These are phyloP conservation scores for Globicephala melas DNA, from an alignment of 2,113 vertebrate genomes.

Conservation along the genomic window DNA sequence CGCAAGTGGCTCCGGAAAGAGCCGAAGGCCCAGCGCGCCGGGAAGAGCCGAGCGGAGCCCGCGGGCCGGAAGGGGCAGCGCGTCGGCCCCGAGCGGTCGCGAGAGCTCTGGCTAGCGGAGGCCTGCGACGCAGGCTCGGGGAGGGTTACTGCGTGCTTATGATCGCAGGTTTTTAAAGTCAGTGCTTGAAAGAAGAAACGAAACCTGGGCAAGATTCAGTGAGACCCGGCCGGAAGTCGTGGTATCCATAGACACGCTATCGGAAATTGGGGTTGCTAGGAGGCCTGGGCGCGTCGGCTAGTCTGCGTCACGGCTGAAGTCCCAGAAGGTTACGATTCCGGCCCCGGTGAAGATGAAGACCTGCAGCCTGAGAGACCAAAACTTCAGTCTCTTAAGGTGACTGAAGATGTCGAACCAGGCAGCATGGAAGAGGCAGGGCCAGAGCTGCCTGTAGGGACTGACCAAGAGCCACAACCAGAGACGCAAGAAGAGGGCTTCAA, in stretches of 20 bases:
- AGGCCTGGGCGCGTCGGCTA: neutral
- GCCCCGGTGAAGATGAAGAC: neutral
- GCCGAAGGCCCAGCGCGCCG: slow-evolving; percentile 35
- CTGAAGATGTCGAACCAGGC: neutral
- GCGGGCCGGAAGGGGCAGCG: neutral
- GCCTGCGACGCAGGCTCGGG: neutral
- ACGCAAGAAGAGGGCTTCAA: neutral
- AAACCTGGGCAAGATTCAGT: neutral
- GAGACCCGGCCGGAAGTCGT: slow-evolving; percentile 65
- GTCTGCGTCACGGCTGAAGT: slow-evolving; percentile 25
- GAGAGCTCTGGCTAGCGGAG: neutral
- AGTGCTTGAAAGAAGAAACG: neutral
- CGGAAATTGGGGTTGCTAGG: slow-evolving; percentile 74
- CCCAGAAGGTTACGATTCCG: neutral
- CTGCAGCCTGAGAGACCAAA: neutral
- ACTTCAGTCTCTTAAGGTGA: neutral
- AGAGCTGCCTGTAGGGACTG: neutral
- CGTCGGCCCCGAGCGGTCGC: neutral
- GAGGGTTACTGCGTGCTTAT: neutral
- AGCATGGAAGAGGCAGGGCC: neutral
- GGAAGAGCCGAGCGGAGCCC: neutral
- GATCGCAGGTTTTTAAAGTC: neutral
- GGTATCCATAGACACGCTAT: slow-evolving; percentile 74
- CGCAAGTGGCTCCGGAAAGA: slow-evolving; percentile 43
- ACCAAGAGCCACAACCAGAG: neutral